Evolutionary conservation across 1,140 invertebrate species (phyloP), one percentile per base, ranked within the genome.

Genomic region (Radopholus similis): DNA sequence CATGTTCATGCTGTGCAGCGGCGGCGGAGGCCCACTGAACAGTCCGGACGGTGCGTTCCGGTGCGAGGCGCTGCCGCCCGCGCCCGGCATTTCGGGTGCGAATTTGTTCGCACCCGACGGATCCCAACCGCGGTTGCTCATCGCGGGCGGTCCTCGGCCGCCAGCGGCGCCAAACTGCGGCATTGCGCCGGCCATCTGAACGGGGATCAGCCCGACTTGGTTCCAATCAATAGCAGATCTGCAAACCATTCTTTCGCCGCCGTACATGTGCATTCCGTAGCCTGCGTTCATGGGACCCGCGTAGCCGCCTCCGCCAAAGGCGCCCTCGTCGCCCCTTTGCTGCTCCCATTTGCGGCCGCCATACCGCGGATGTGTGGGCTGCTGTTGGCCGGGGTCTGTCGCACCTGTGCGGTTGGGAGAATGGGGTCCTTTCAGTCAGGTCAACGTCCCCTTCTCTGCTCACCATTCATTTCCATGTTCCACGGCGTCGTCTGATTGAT

Each of bases 401-500:
- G 18, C 11, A 6, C 13, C 6, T 13, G 13, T 28, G 5, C 32
- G 13, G 21, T 60, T 18, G 18, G n/a, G 18, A 8, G 57, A n/a
- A n/a, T n/a, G n/a, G n/a, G n/a, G n/a, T n/a, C n/a, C n/a, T n/a
- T n/a, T n/a, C n/a, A n/a, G n/a, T n/a, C n/a, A n/a, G n/a, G n/a
- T n/a, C n/a, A n/a, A n/a, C n/a, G n/a, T n/a, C n/a, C n/a, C n/a
- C n/a, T n/a, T n/a, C n/a, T n/a, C n/a, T n/a, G 47, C 42, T 26
- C 23, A 62, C 59, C 40, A 34, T 62, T 62, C 28, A 47, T 62
- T 30, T 55, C 64, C 30, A 66, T 15, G 38, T 66, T 55, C 64
- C 64, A 66, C 3, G 64, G 64, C 8, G 37, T 66, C 21, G 35
- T 32, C 26, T 66, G 64, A 32, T 66, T 55, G 21, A 66, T 47